Percentiles rank a stretch among this genome's conserved stretches.
Conservation (phyloP, 2,113 vertebrate species). For the Jacana jacana region DNA sequence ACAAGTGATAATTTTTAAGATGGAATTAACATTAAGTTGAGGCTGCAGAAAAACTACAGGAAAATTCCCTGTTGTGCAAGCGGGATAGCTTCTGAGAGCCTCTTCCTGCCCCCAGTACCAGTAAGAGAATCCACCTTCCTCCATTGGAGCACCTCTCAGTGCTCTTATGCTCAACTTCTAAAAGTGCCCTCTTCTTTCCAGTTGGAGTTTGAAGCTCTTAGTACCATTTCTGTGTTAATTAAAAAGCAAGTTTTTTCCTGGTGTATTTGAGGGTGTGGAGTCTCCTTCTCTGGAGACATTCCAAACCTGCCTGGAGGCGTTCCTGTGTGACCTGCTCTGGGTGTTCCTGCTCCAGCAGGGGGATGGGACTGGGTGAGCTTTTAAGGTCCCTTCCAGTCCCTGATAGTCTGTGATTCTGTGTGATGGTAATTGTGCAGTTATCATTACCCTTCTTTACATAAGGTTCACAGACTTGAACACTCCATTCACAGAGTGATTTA, state of each 20-base stretch:
- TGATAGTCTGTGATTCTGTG: no score
- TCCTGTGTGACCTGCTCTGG: no score
- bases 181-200: background rate
- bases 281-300: no score
- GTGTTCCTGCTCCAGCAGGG: no score
- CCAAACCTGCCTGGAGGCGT: no score
- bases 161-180: background rate
- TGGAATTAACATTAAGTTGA: background rate
- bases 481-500: background rate
- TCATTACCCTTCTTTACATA: background rate
- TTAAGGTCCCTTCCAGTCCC: no score
- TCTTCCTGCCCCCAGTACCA: background rate
- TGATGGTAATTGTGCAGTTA: background rate
- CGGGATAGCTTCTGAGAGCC: background rate
- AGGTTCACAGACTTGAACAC: background rate
- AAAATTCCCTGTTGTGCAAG: background rate
- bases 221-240: background rate
- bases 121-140: background rate
- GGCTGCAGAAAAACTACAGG: background rate
- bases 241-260: background rate
- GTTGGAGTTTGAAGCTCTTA: background rate
- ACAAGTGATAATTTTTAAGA: background rate
- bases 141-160: rapidly evolving
- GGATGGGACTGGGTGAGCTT: no score
- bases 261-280: no score